These are phyloP conservation scores for Irena cyanogastra DNA, from an alignment of 2,113 vertebrate species.

Conservation along the genomic window DNA sequence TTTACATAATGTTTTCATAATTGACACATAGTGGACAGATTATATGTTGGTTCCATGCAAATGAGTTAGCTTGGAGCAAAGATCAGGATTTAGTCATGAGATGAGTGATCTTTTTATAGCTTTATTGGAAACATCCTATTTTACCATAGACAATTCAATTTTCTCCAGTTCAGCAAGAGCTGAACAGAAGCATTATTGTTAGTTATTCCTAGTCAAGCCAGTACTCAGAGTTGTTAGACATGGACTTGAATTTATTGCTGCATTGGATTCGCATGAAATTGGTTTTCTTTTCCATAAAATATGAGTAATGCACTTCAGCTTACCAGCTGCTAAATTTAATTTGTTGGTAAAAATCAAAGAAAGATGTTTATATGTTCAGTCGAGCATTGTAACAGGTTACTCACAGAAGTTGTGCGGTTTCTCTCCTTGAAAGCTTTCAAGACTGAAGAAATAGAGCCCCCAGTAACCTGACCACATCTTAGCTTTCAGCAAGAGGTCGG, in stretches of 20 bases:
- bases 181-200: background rate
- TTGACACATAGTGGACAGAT: background rate
- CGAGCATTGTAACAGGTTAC: background rate
- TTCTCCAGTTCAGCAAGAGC: background rate
- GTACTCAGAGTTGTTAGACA: background rate
- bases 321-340: background rate
- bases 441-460: background rate
- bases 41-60: background rate
- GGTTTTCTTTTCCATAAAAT: background rate
- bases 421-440: background rate
- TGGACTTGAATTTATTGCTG: background rate
- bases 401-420: background rate
- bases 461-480: background rate
- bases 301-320: background rate
- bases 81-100: background rate
- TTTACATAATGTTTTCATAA: background rate
- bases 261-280: background rate
- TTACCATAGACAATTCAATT: background rate
- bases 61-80: background rate
- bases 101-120: background rate
- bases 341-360: background rate
- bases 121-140: background rate
- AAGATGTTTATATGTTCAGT: background rate
- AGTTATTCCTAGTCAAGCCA: background rate
- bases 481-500: background rate